A percentile compares a stretch with the other conserved stretches of the same genome.
Evolutionary conservation across 2,888 invertebrate species (phyloP).

Genomic region (Drepanosiphum platanoidis): DNA sequence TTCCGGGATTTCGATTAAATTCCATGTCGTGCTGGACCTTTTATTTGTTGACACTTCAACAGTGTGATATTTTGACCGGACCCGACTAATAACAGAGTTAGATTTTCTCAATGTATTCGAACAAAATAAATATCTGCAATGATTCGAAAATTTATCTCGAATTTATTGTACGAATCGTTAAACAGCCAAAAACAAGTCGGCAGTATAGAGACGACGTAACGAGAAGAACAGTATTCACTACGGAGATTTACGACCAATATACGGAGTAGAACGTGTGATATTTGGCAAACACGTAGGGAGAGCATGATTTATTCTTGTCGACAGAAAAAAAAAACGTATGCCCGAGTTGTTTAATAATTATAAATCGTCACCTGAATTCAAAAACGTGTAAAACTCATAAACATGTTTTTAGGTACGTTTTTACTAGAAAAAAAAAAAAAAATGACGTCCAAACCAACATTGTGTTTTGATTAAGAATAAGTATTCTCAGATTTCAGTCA

Average conservation of each 20-base stretch:
- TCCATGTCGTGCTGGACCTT: no score
- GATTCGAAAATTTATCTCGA: not conserved
- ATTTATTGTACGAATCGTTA: not conserved
- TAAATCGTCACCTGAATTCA: not conserved
- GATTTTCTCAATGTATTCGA: no score
- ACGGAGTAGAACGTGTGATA: not conserved
- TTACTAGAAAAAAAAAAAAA: not conserved
- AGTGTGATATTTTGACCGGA: no score
- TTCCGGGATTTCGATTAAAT: no score
- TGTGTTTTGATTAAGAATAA: not conserved
- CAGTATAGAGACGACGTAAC: not conserved
- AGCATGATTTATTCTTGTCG: conserved; percentile 21
- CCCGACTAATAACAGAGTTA: no score
- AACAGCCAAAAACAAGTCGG: not conserved
- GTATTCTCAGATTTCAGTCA: not conserved
- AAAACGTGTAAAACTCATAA: not conserved
- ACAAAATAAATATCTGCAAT: no score
- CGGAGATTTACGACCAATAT: not conserved
- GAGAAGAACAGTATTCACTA: not conserved
- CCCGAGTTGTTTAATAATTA: conserved; percentile 15
- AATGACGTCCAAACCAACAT: not conserved
- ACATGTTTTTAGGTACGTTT: not conserved
- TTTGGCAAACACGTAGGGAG: conserved; percentile 8
- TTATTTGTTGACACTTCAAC: not conserved
- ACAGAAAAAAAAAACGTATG: not conserved